phyloP scores from a whole-genome alignment of 2,797 vertebrate species.

The Epinephelus coioides region DNA sequence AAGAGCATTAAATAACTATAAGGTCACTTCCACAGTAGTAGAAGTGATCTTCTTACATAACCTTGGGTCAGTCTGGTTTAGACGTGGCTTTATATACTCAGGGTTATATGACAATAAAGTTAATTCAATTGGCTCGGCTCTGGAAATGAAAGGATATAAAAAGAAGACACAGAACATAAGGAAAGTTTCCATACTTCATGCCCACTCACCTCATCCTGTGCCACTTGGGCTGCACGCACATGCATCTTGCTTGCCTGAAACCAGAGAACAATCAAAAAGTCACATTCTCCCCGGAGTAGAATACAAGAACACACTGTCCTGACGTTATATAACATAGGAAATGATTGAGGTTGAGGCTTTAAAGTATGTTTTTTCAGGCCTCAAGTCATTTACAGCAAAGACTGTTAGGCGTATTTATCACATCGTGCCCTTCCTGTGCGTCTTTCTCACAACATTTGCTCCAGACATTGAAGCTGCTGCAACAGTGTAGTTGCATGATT shows the following conservation, averaged over 20 bases:
- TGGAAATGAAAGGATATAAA: constrained; percentile 41
- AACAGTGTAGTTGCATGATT: no score
- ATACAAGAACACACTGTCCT: constrained; percentile 16
- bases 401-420: background rate
- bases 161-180: background rate
- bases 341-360: background rate
- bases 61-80: background rate
- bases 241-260: constrained; percentile 90
- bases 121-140: background rate
- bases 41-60: constrained; percentile 1
- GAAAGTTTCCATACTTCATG: constrained; percentile 29
- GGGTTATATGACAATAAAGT: constrained; percentile 5
- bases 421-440: background rate
- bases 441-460: background rate
- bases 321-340: constrained; percentile 20
- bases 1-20: background rate
- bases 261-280: constrained; percentile 37
- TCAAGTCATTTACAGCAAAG: background rate
- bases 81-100: background rate
- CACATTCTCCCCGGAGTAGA: background rate
- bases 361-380: background rate
- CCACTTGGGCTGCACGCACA: constrained; percentile 92
- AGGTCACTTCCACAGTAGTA: background rate
- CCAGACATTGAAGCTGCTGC: background rate
- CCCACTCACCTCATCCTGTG: constrained; percentile 93